Conservation (phyloP, 2,888 invertebrate genomes). For the Melikaiella ostensackeni region DNA sequence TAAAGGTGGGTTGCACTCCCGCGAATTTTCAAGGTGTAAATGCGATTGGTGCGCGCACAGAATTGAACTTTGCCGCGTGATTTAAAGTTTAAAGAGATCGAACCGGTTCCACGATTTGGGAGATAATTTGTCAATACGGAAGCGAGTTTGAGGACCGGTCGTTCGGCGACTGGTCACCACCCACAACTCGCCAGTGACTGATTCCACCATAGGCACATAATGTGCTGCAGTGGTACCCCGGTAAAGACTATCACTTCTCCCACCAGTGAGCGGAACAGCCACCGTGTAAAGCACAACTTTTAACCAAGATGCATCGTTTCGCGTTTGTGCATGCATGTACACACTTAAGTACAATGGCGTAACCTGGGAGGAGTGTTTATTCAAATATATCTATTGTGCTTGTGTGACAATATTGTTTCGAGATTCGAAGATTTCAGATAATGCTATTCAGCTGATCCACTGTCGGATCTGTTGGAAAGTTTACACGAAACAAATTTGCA, state of each 20-base stretch:
- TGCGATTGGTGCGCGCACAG: constrained; percentile 8
- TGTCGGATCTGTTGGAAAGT: neutral
- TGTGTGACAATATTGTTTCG: constrained; percentile 9
- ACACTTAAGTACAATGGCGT: neutral
- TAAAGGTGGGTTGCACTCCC: neutral
- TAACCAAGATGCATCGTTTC: constrained; percentile 61
- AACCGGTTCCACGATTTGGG: constrained; percentile 1
- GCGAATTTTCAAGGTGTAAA: neutral
- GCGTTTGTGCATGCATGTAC: constrained; percentile 39
- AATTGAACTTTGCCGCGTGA: neutral
- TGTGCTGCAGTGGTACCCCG: constrained; percentile 70
- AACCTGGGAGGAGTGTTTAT: constrained; percentile 20
- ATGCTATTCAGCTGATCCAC: neutral
- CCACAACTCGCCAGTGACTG: constrained; percentile 76
- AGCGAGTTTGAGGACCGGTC: constrained; percentile 8
- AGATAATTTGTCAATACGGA: constrained; percentile 12
- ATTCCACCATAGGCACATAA: constrained; percentile 74
- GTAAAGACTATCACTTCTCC: constrained; percentile 76
- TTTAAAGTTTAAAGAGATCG: neutral
- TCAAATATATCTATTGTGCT: constrained; percentile 5
- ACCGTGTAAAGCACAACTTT: constrained; percentile 68
- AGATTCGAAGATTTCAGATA: neutral
- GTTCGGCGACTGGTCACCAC: constrained; percentile 71
- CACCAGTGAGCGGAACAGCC: constrained; percentile 70
- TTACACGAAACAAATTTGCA: neutral